These are phyloP conservation scores for Uloborus plumipes DNA, from an alignment of 2,888 invertebrate genomes.

Conservation along the genomic window DNA sequence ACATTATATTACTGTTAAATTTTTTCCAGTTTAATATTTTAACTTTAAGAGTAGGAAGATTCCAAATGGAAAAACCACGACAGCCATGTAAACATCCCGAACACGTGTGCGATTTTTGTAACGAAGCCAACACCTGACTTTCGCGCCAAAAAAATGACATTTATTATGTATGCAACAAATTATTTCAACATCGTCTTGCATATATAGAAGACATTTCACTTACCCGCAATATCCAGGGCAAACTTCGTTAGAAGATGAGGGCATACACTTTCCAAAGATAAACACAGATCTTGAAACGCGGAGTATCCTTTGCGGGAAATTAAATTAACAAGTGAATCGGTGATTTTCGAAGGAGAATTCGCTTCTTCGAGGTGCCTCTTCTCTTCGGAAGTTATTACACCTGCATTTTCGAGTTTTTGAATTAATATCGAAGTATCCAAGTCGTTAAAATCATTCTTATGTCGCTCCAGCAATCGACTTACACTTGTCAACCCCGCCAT, in stretches of 20 bases:
- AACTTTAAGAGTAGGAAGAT: too few relatives aligned
- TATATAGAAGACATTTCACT: slow-evolving; percentile 2
- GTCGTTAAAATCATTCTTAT: slow-evolving; percentile 67
- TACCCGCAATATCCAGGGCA: slow-evolving; percentile 58
- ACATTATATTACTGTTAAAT: too few relatives aligned
- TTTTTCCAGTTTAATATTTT: too few relatives aligned
- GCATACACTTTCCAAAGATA: slow-evolving; percentile 68
- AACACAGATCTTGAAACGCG: slow-evolving; percentile 70
- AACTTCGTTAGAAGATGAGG: slow-evolving; percentile 66
- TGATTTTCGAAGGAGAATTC: slow-evolving; percentile 66
- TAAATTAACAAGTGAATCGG: slow-evolving; percentile 69
- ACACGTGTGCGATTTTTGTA: slow-evolving; percentile 23
- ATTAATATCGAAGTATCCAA: slow-evolving; percentile 69
- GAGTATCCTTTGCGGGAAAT: slow-evolving; percentile 69
- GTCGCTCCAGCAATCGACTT: slow-evolving; percentile 51
- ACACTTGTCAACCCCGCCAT: slow-evolving; percentile 62
- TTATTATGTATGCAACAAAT: not conserved
- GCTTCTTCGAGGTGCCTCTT: slow-evolving; percentile 68
- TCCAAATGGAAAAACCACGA: not conserved
- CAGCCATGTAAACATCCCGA: slow-evolving; percentile 22
- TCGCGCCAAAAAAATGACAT: slow-evolving; percentile 1
- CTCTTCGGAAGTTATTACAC: slow-evolving; percentile 68
- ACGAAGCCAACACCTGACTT: not conserved
- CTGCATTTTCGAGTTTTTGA: slow-evolving; percentile 68
- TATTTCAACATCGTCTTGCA: not conserved